phyloP scores from a whole-genome alignment of 2,888 invertebrate species.

The Eupithecia subfuscata region DNA sequence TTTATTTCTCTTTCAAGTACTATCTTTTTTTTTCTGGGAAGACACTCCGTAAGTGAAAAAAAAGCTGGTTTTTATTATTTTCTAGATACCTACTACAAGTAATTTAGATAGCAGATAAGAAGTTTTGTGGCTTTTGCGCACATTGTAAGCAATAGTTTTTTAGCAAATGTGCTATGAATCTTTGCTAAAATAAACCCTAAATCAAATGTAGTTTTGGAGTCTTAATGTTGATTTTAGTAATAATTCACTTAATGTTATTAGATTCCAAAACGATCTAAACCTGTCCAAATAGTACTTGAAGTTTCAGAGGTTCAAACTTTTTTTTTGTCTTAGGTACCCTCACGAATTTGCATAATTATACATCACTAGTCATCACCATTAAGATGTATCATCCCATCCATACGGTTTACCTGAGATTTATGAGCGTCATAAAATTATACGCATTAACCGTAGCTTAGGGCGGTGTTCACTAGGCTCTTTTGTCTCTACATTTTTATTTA shows the following conservation, averaged over 20 bases:
- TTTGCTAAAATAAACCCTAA: too few species aligned
- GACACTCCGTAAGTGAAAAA: not conserved
- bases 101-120: too few species aligned
- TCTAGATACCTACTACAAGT: too few species aligned
- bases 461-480: not conserved
- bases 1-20: not conserved
- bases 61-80: too few species aligned
- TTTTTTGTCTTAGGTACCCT: not conserved
- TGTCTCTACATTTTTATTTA: not conserved
- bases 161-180: too few species aligned
- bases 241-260: too few species aligned
- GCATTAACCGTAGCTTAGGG: constrained; percentile 22
- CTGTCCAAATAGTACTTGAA: not conserved
- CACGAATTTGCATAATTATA: constrained; percentile 24
- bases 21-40: not conserved
- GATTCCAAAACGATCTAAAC: too few species aligned
- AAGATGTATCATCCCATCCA: constrained; percentile 25
- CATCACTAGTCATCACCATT: constrained; percentile 21
- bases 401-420: constrained; percentile 33
- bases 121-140: too few species aligned
- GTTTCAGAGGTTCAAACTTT: not conserved
- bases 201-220: too few species aligned
- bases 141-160: too few species aligned
- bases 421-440: constrained; percentile 30
- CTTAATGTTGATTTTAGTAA: too few species aligned